Base-by-base conservation (phyloP, 2,888 invertebrate genomes). In the Nymphalis c-album region DNA sequence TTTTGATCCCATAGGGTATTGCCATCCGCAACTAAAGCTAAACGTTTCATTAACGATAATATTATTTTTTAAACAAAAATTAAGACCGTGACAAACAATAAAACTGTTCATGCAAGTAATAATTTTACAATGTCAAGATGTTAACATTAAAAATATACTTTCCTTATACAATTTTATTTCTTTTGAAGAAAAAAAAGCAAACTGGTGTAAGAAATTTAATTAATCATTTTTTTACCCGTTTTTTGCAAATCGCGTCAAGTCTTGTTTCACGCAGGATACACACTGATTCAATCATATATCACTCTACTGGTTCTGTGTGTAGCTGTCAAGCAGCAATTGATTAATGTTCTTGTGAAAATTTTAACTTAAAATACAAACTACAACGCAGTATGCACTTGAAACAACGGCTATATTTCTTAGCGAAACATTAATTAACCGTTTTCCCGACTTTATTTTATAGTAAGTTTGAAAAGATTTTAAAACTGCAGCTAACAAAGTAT, bases 401-500 rank as follows among this genome's bases (percentile, higher is more conserved):
- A 57, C 57, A 40, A 57, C 57, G 31, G 57, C 57, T 18, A 57
- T 57, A 57, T 57, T 57, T 57, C 57, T 40, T 57, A 18, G 35
- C 18, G 18, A 13, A 57, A 57, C 35, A 57, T 57, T 57, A 57
- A 57, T 57, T 57, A 57, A 57, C 57, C 57, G 57, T 57, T 57
- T 55, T 57, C 57, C 40, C 57, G 35, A 57, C 57, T 57, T 57
- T 57, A 57, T 57, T 57, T 57, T 57, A 57, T 1, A 57, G 57
- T 57, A 57, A 57, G 8, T 57, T 57, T 57, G 40, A 57, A 40
- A 57, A 40, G 57, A 40, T 57, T 57, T 57, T 57, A 57, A 57
- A 57, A 57, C 57, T 57, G 57, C 40, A 57, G 40, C 57, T 57
- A 57, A 57, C 35, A 57, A 57, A 57, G 57, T 57, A 57, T 57